phyloP scores from a whole-genome alignment of 2,113 vertebrate species.

The Actenoides lindsayi region DNA sequence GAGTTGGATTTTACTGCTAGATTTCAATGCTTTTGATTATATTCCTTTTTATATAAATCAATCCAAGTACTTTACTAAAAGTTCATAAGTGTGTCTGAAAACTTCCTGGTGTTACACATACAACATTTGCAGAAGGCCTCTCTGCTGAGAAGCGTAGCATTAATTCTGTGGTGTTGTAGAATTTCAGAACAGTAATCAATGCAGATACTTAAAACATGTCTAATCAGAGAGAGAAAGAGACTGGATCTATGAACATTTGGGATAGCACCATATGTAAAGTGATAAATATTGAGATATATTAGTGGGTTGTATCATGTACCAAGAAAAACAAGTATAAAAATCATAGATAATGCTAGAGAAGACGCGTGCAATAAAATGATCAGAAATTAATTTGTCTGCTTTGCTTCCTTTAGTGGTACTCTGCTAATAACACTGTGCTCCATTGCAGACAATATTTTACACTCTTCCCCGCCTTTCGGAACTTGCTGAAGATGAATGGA shows the following conservation, averaged over 20 bases:
- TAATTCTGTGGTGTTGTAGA: background rate
- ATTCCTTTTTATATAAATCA: background rate
- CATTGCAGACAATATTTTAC: conserved; percentile 87
- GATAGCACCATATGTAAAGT: background rate
- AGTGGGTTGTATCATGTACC: background rate
- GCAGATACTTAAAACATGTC: background rate
- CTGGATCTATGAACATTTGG: background rate
- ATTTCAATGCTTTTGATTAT: background rate
- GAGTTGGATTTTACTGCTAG: background rate
- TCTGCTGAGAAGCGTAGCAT: background rate
- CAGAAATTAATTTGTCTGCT: background rate
- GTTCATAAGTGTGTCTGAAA: background rate
- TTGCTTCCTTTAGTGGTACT: background rate
- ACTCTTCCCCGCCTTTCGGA: conserved; percentile 89
- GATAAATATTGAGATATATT: background rate
- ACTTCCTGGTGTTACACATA: background rate
- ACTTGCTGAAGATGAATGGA: conserved; percentile 91
- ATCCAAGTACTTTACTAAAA: background rate
- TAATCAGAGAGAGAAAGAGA: background rate
- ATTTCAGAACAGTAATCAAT: background rate
- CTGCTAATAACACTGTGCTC: background rate
- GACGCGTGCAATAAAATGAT: background rate
- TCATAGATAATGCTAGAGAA: background rate
- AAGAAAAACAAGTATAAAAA: background rate
- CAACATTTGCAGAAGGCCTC: background rate